Evolutionary conservation across 2,113 vertebrate genomes (phyloP).

Genomic region (Sebastes fasciatus): DNA sequence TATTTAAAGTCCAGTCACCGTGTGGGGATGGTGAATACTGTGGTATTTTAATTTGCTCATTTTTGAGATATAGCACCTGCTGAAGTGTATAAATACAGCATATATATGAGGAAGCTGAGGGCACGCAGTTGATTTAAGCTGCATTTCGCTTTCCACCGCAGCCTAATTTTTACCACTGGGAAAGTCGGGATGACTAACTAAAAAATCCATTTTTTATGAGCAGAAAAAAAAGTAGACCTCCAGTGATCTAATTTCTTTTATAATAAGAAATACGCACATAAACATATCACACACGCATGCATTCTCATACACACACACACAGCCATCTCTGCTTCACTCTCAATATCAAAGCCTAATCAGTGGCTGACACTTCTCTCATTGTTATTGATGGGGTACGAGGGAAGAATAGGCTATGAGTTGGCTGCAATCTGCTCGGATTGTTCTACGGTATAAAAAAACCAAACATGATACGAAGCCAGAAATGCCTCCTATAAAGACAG

Average conservation of each 20-base stretch:
- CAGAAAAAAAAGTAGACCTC: slow-evolving; percentile 29
- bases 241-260: slow-evolving; percentile 47
- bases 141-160: slow-evolving; percentile 26
- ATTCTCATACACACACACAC: neutral
- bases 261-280: slow-evolving; percentile 33
- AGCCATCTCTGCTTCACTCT: slow-evolving; percentile 32
- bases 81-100: slow-evolving; percentile 49
- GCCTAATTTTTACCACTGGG: slow-evolving; percentile 57
- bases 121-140: slow-evolving; percentile 32
- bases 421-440: slow-evolving; percentile 38
- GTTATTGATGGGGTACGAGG: slow-evolving; percentile 67
- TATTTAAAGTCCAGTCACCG: slow-evolving; percentile 29
- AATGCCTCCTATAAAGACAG: slow-evolving; percentile 34
- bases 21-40: slow-evolving; percentile 1
- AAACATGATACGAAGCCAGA: slow-evolving; percentile 26
- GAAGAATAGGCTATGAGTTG: slow-evolving; percentile 46
- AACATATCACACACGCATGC: slow-evolving; percentile 3
- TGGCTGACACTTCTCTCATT: slow-evolving; percentile 58
- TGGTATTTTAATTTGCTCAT: slow-evolving; percentile 43
- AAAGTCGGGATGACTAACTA: slow-evolving; percentile 50
- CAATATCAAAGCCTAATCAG: slow-evolving; percentile 72
- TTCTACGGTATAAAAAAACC: slow-evolving; percentile 17
- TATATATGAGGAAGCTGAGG: slow-evolving; percentile 15
- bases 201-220: slow-evolving; percentile 66
- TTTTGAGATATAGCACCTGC: slow-evolving; percentile 43